These are phyloP conservation scores for Monopis laevigella DNA, from an alignment of 2,888 invertebrate genomes.

Conservation along the genomic window DNA sequence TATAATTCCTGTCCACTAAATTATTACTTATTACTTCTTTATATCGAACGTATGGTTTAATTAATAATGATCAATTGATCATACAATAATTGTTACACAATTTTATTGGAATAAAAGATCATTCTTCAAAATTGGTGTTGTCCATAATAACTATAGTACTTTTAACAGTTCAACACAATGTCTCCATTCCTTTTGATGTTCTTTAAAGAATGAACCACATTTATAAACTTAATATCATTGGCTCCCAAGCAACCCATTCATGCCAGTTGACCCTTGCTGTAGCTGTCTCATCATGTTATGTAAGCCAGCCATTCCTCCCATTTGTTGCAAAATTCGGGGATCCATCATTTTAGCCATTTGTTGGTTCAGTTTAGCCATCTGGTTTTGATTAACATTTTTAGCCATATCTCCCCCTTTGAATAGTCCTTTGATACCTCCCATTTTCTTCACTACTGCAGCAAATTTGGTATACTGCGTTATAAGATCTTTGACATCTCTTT, in stretches of 20 bases:
- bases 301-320: constrained; percentile 96
- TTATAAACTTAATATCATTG: constrained; percentile 51
- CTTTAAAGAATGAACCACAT: too few relatives aligned
- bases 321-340: constrained; percentile 95
- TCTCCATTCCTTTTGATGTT: too few relatives aligned
- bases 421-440: constrained; percentile 99
- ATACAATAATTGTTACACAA: too few relatives aligned
- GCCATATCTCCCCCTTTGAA: constrained; percentile 99
- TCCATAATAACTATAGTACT: too few relatives aligned
- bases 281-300: constrained; percentile 98
- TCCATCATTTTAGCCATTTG: constrained; percentile 99
- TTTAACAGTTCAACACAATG: too few relatives aligned
- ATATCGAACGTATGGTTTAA: too few relatives aligned
- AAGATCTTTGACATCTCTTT: constrained; percentile 95
- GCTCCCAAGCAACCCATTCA: constrained; percentile 70
- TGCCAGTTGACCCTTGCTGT: constrained; percentile 71
- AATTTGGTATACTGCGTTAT: constrained; percentile 99
- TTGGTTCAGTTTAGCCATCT: constrained; percentile 99
- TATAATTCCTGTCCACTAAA: too few relatives aligned
- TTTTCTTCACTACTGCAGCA: constrained; percentile 98
- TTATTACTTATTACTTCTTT: too few relatives aligned
- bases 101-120: too few relatives aligned
- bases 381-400: constrained; percentile 97
- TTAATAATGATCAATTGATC: too few relatives aligned
- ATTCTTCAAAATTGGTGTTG: too few relatives aligned